These are phyloP conservation scores for Heliconius nattereri DNA, from an alignment of 1,140 invertebrate genomes.

Conservation along the genomic window DNA sequence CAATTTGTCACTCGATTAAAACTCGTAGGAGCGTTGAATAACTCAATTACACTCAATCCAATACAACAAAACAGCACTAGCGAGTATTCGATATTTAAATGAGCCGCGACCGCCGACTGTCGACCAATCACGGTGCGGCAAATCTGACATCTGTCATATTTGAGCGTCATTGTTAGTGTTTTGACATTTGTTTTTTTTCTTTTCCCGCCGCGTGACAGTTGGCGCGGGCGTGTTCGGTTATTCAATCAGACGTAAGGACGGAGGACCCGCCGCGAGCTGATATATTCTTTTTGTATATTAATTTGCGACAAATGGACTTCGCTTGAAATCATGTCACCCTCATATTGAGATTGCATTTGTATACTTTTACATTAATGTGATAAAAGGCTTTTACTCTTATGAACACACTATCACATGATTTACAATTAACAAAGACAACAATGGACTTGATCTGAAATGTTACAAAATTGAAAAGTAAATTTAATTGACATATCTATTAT, in stretches of 20 bases:
- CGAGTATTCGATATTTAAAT: slow-evolving; percentile 57
- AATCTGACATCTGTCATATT: slow-evolving; percentile 72
- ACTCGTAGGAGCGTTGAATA: slow-evolving; percentile 47
- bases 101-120: slow-evolving; percentile 34
- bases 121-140: slow-evolving; percentile 54
- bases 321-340: background rate
- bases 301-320: slow-evolving; percentile 4
- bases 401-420: too few species aligned
- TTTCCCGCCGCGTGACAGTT: slow-evolving; percentile 53
- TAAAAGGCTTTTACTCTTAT: background rate
- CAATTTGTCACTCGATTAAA: slow-evolving; percentile 67
- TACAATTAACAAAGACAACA: background rate
- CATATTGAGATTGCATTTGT: background rate
- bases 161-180: slow-evolving; percentile 62
- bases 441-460: background rate
- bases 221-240: slow-evolving; percentile 53
- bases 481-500: slow-evolving; percentile 5
- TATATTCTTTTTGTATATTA: slow-evolving; percentile 11
- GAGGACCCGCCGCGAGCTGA: slow-evolving; percentile 27
- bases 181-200: slow-evolving; percentile 52
- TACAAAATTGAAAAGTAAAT: background rate
- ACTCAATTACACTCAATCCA: slow-evolving; percentile 60
- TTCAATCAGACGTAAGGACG: slow-evolving; percentile 46
- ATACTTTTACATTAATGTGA: background rate
- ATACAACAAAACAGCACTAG: slow-evolving; percentile 53